Conservation (phyloP, 2,113 vertebrate genomes). For the Pteropus alecto region DNA sequence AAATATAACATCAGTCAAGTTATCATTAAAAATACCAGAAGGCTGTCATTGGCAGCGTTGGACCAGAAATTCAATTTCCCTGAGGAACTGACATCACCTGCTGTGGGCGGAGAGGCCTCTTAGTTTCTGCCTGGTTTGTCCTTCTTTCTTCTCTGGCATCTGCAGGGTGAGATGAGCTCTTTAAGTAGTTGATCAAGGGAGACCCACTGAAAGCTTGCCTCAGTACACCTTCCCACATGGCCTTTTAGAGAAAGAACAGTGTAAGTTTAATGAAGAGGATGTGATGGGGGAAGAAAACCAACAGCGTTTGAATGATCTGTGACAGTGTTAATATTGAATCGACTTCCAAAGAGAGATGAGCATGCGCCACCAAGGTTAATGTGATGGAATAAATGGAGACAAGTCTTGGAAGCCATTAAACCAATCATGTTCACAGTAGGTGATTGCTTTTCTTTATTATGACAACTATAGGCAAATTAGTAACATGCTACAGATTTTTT, state of each 20-base stretch:
- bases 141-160: not conserved
- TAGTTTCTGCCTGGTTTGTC: not conserved
- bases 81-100: not conserved
- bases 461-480: slow-evolving; percentile 20
- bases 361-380: not conserved
- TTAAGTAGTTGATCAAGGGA: not conserved
- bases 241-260: not conserved
- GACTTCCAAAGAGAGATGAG: not conserved
- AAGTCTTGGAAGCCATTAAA: not conserved
- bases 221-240: not conserved
- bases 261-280: not conserved
- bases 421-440: not conserved
- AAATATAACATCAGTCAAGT: not conserved
- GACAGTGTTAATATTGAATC: not conserved
- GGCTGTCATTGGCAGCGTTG: not conserved
- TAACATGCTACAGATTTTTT: slow-evolving; percentile 5
- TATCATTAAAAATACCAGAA: slow-evolving; percentile 13
- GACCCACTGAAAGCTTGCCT: not conserved
- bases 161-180: not conserved
- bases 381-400: not conserved
- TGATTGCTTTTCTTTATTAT: slow-evolving; percentile 22
- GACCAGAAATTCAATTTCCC: not conserved
- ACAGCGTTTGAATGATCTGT: not conserved
- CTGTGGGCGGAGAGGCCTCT: not conserved
- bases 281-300: not conserved